These are phyloP conservation scores for Coremacera marginata DNA, from an alignment of 2,888 invertebrate genomes.

Conservation along the genomic window DNA sequence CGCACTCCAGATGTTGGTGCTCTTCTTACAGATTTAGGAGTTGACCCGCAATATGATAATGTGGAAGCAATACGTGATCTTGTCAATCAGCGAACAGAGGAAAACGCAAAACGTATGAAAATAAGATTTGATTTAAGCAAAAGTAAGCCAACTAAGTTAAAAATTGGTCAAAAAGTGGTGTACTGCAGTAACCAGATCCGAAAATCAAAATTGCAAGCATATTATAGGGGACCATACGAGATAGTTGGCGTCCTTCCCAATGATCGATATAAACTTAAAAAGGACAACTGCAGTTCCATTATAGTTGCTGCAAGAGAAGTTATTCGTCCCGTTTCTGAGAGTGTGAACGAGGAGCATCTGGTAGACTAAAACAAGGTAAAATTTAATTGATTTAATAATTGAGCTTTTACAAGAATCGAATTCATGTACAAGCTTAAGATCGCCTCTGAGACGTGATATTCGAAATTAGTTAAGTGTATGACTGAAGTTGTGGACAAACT, in stretches of 20 bases:
- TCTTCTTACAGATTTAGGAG: conserved; percentile 25
- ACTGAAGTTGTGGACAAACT: conserved; percentile 21
- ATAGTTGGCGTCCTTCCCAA: conserved; percentile 33
- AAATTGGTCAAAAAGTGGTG: conserved; percentile 39
- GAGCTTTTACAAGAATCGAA: conserved; percentile 15
- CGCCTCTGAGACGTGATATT: conserved; percentile 37
- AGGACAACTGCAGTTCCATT: not conserved
- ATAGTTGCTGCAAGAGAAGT: conserved; percentile 39
- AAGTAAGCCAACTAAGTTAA: conserved; percentile 39
- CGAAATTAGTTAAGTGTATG: not conserved
- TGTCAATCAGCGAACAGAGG: conserved; percentile 26
- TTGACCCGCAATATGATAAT: conserved; percentile 38
- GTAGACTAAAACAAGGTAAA: conserved; percentile 18
- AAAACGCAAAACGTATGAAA: conserved; percentile 41
- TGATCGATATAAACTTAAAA: conserved; percentile 37
- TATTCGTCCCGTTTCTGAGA: conserved; percentile 38
- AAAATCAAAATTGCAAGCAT: conserved; percentile 30
- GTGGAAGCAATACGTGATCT: conserved; percentile 25
- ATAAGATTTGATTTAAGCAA: conserved; percentile 38
- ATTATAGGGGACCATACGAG: conserved; percentile 39
- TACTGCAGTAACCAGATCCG: conserved; percentile 43
- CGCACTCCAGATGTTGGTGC: conserved; percentile 37
- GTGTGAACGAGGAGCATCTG: conserved; percentile 1
- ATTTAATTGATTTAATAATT: not conserved
- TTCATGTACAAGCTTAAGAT: conserved; percentile 38